A percentile compares a stretch with the other conserved stretches of the same genome.
These are phyloP conservation scores for Caradrina kadenii DNA, from an alignment of 2,888 invertebrate genomes.

Conservation along the genomic window DNA sequence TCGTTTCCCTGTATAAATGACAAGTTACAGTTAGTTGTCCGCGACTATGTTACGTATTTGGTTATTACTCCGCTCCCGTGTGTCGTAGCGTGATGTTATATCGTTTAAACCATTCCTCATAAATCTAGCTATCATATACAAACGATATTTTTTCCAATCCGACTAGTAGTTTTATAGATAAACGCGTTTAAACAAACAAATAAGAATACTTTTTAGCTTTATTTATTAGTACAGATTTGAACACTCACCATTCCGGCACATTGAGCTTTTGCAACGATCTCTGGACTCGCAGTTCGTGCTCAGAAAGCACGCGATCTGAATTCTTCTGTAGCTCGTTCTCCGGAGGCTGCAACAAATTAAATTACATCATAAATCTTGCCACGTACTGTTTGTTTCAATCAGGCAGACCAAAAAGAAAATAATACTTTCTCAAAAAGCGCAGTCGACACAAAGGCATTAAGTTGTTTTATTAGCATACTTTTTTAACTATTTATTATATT, in stretches of 20 bases:
- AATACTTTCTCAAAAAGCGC: conserved; percentile 43
- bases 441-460: conserved; percentile 36
- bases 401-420: conserved; percentile 32
- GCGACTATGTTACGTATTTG: too few species aligned
- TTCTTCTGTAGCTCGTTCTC: conserved; percentile 98
- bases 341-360: conserved; percentile 93
- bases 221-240: too few species aligned
- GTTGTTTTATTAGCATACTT: conserved; percentile 27
- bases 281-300: conserved; percentile 98
- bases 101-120: too few species aligned
- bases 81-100: too few species aligned
- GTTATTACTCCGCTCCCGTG: too few species aligned
- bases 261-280: conserved; percentile 98
- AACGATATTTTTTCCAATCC: too few species aligned
- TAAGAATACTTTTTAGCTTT: too few species aligned
- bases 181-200: too few species aligned
- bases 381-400: conserved; percentile 15
- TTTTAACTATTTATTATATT: neutral
- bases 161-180: too few species aligned
- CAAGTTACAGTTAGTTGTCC: too few species aligned
- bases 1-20: too few species aligned
- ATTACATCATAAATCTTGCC: conserved; percentile 29
- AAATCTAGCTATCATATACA: too few species aligned
- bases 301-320: conserved; percentile 95
- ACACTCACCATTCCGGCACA: conserved; percentile 97